Conservation (phyloP, 2,113 vertebrate species). For the Tringa solitaria region DNA sequence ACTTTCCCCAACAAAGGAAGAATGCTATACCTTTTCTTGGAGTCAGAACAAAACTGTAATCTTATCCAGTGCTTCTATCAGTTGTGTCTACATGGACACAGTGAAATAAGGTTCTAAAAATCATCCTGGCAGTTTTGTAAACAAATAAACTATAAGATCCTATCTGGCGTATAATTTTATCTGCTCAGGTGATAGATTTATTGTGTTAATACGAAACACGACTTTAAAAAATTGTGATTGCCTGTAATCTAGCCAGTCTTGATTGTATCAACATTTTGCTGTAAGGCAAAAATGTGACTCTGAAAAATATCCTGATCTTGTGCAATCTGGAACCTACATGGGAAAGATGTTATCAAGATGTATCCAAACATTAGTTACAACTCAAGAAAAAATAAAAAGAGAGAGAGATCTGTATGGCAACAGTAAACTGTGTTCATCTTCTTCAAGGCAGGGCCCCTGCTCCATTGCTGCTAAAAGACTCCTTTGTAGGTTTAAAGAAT, state of each 20-base stretch:
- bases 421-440: constrained; percentile 8
- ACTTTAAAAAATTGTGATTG: constrained; percentile 69
- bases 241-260: constrained; percentile 47
- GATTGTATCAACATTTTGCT: constrained; percentile 66
- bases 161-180: constrained; percentile 61
- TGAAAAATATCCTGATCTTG: constrained; percentile 55
- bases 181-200: constrained; percentile 70
- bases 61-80: not conserved
- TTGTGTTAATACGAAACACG: constrained; percentile 60
- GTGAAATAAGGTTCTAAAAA: constrained; percentile 59
- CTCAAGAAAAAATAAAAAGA: not conserved
- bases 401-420: not conserved
- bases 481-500: not conserved
- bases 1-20: not conserved
- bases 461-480: not conserved
- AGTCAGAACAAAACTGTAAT: not conserved
- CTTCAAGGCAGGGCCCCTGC: not conserved
- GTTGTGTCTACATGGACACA: constrained; percentile 1
- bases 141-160: constrained; percentile 64
- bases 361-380: constrained; percentile 28
- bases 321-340: constrained; percentile 43
- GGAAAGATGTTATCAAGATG: constrained; percentile 50
- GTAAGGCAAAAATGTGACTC: constrained; percentile 51
- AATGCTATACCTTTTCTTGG: not conserved
- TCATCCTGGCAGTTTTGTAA: constrained; percentile 60